Conservation (phyloP, 2,113 vertebrate species). For the Gobio gobio region DNA sequence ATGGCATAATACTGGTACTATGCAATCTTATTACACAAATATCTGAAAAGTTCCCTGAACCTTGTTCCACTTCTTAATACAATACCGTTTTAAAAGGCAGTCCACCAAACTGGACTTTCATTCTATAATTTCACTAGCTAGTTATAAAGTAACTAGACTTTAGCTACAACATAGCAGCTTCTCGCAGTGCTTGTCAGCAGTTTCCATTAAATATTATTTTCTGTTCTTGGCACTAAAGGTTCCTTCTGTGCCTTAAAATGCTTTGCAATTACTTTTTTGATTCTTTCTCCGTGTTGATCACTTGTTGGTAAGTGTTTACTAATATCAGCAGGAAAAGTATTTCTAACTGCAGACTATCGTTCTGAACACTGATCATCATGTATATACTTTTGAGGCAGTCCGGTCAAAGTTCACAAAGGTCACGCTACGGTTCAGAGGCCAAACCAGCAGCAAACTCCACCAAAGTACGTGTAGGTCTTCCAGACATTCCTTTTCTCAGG, state of each 20-base stretch:
- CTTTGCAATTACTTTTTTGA: not conserved
- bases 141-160: not conserved
- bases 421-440: conserved; percentile 68
- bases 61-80: not conserved
- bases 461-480: conserved; percentile 90
- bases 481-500: conserved; percentile 94
- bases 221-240: not conserved
- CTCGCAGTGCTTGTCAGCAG: conserved; percentile 5
- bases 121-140: not conserved
- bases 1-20: conserved; percentile 1
- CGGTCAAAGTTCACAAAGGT: not conserved
- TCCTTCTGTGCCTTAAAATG: not conserved
- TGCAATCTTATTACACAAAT: not conserved
- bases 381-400: not conserved
- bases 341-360: not conserved
- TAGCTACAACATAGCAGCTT: not conserved
- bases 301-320: not conserved
- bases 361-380: not conserved
- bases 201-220: conserved; percentile 4
- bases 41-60: not conserved
- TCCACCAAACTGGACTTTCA: not conserved
- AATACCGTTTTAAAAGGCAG: not conserved
- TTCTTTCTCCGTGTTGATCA: not conserved
- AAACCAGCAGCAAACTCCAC: conserved; percentile 85
- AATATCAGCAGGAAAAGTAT: not conserved